Evolutionary conservation across 2,113 vertebrate genomes (phyloP).

Genomic region (Siniperca chuatsi): DNA sequence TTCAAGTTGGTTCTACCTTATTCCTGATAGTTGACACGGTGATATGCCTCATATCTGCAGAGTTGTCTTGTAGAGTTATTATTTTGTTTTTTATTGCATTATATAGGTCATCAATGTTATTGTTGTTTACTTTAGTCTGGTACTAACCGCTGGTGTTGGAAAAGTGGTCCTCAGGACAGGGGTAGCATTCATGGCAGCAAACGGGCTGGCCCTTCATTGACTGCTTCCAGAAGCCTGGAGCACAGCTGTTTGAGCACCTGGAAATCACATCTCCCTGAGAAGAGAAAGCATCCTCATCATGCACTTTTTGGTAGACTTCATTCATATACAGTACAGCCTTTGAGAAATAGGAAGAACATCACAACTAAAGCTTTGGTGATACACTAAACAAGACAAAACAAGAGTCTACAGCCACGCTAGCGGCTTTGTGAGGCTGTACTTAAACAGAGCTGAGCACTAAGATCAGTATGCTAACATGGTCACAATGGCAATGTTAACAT

Average conservation of each 20-base stretch:
- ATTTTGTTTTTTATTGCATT: not conserved
- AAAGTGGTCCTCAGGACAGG: slow-evolving; percentile 84
- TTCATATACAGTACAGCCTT: not conserved
- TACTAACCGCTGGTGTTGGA: slow-evolving; percentile 82
- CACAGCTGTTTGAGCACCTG: slow-evolving; percentile 84
- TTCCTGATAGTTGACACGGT: not conserved
- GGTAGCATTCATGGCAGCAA: slow-evolving; percentile 86
- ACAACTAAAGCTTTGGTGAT: not conserved
- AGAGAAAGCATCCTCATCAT: not conserved
- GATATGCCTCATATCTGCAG: not conserved
- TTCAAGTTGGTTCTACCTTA: not conserved
- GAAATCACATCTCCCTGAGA: slow-evolving; percentile 79
- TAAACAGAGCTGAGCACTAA: too few relatives aligned
- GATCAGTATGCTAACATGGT: too few relatives aligned
- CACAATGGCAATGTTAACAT: too few relatives aligned
- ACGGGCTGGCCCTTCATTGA: slow-evolving; percentile 80
- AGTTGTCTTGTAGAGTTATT: not conserved
- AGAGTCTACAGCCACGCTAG: not conserved
- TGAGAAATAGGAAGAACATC: not conserved
- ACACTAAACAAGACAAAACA: not conserved
- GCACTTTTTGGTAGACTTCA: not conserved
- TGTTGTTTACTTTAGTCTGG: not conserved
- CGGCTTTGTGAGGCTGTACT: too few relatives aligned
- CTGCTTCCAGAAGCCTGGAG: slow-evolving; percentile 84
- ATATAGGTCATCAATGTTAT: not conserved